Evolutionary conservation across 1,140 invertebrate species (phyloP).

Genomic region (Vanessa tameamea): DNA sequence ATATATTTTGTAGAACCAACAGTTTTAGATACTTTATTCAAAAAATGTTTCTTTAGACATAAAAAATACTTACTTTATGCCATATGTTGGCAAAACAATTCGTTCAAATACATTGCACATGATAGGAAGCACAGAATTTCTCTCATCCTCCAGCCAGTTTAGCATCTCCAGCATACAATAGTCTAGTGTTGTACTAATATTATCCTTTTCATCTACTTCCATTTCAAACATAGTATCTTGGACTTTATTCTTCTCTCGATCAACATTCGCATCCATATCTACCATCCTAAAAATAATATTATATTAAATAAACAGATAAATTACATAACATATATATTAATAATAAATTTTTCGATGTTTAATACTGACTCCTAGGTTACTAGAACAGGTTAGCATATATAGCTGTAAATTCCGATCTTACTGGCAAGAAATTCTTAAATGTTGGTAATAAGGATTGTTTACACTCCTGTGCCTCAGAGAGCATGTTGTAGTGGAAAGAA

Average conservation of each 20-base stretch:
- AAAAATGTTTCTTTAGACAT: not conserved
- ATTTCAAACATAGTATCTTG: slow-evolving; percentile 69
- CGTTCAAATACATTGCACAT: slow-evolving; percentile 75
- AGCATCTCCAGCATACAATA: slow-evolving; percentile 76
- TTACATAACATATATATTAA: not conserved
- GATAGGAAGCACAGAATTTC: slow-evolving; percentile 58
- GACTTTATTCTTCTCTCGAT: slow-evolving; percentile 53
- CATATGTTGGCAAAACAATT: slow-evolving; percentile 74
- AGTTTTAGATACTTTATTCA: too few relatives aligned
- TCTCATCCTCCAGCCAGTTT: slow-evolving; percentile 73
- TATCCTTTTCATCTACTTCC: slow-evolving; percentile 67
- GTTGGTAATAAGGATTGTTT: too few relatives aligned
- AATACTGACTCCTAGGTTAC: too few relatives aligned
- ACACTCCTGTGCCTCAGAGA: too few relatives aligned
- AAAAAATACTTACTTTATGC: slow-evolving; percentile 68
- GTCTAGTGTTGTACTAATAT: slow-evolving; percentile 65
- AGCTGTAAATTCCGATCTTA: too few relatives aligned
- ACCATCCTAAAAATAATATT: slow-evolving; percentile 61
- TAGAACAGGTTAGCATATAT: too few relatives aligned
- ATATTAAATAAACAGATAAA: not conserved
- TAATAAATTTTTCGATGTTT: not conserved
- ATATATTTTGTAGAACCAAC: too few relatives aligned
- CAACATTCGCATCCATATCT: slow-evolving; percentile 73
- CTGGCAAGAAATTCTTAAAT: too few relatives aligned
- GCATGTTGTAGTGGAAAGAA: too few relatives aligned